phyloP scores from a whole-genome alignment of 2,113 vertebrate genomes.

The Isurus oxyrinchus region DNA sequence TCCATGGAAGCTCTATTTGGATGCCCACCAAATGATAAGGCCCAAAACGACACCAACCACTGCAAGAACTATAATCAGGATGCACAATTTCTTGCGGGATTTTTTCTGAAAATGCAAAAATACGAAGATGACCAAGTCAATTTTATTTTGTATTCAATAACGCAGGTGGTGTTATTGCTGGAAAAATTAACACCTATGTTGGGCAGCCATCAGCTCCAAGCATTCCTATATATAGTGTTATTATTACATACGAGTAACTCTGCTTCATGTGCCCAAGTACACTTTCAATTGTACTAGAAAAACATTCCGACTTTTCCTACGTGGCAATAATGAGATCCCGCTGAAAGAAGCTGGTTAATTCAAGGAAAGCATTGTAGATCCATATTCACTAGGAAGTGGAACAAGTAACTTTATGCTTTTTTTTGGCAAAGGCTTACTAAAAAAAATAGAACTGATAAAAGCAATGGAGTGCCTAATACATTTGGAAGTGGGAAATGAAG shows the following conservation, averaged over 20 bases:
- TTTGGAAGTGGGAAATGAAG: background rate
- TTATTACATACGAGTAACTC: background rate
- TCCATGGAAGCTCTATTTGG: conserved; percentile 47
- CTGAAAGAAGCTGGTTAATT: background rate
- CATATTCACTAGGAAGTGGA: background rate
- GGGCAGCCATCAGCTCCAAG: background rate
- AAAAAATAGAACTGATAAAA: background rate
- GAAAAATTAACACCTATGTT: background rate
- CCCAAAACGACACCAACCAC: conserved; percentile 59
- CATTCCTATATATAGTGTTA: background rate
- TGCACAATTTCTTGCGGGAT: conserved; percentile 95
- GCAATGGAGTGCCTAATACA: background rate
- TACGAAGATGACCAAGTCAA: conserved; percentile 24
- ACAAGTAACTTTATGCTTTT: background rate
- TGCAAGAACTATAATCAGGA: conserved; percentile 71
- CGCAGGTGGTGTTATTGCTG: conserved; percentile 28
- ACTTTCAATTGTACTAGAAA: background rate
- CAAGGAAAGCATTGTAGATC: background rate
- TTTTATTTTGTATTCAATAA: conserved; percentile 7
- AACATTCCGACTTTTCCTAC: background rate
- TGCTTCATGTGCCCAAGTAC: background rate
- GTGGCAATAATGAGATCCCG: background rate
- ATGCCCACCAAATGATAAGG: conserved; percentile 61
- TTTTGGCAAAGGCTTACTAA: background rate
- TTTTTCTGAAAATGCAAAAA: conserved; percentile 71